Percentiles rank a stretch among this genome's conserved stretches.
Evolutionary conservation across 37 sponge, comb jelly and placozoan species (phyloP).

Genomic region (Diacarnus erythraeanus): DNA sequence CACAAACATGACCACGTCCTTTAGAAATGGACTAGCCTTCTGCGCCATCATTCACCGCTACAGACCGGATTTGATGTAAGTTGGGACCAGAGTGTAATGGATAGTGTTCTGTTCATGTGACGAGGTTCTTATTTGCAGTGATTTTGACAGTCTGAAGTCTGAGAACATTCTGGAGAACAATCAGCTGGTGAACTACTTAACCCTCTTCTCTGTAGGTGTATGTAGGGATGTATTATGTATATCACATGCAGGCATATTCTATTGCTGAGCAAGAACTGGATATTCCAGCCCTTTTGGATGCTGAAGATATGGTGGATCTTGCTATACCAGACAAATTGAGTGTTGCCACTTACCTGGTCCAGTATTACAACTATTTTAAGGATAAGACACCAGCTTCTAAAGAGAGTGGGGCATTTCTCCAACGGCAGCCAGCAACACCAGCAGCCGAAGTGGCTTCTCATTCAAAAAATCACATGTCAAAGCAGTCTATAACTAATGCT

Average conservation of each 20-base stretch:
- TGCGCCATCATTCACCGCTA: constrained; percentile 94
- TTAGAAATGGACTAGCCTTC: constrained; percentile 89
- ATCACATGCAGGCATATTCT: constrained; percentile 67
- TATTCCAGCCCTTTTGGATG: constrained; percentile 89
- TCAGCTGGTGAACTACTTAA: constrained; percentile 58
- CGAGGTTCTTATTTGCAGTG: constrained; percentile 37
- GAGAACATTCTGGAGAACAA: constrained; percentile 82
- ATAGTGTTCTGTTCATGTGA: too few species aligned
- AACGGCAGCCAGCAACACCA: neutral
- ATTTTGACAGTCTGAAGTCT: constrained; percentile 69
- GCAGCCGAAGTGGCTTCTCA: neutral
- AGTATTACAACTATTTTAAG: constrained; percentile 95
- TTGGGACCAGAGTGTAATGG: neutral
- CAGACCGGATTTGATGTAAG: constrained; percentile 93
- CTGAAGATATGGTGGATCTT: constrained; percentile 90
- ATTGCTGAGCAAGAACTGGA: constrained; percentile 86
- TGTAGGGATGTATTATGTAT: neutral
- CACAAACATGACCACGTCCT: constrained; percentile 90
- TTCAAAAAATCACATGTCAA: neutral
- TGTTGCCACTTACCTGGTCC: constrained; percentile 85
- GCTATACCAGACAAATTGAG: constrained; percentile 92
- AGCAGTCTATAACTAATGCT: too few species aligned
- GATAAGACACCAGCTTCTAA: constrained; percentile 51
- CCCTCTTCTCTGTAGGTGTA: neutral
- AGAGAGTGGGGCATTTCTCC: neutral